Base-by-base conservation (phyloP, 2,113 vertebrate genomes). In the Sinocyclocheilus anshuiensis region DNA sequence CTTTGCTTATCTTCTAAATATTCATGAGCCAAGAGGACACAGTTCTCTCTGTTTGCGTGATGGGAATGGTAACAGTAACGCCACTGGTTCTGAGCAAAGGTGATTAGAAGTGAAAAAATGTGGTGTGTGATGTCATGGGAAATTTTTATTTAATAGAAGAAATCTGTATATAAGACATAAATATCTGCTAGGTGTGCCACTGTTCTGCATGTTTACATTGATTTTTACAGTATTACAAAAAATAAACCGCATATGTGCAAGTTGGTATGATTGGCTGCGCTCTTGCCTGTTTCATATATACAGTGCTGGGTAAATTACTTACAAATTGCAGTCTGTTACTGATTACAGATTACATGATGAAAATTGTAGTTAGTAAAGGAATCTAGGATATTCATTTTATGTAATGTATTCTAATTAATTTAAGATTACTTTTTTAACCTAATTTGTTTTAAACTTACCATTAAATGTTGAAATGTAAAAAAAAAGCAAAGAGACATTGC, bases 1-100 rank as follows among this genome's bases (percentile, higher is more conserved):
- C 95, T 97, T 97, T 96, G 96, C 96, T 96, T 95, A 93, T 92
- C 92, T 96, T 96, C 97, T 97, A 97, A 97, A 98, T 97, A 97
- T 97, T 97, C 96, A 97, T 97, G 93, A 96, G 94, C 94, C 93
- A 89, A 91, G 87, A 88, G 94, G 96, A 95, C 93, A 95, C 92
- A 94, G 95, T 94, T 96, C 94, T 94, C 93, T 96, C 94, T 92
- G 92, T 94, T 80, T 94, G 96, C 91, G 90, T 96, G 96, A 96
- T 94, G 92, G 94, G 95, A 96, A 97, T 96, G 95, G 96, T 96
- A 96, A 95, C 91, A 88, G 94, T 92, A 90, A 93, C 95, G 95
- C 95, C 92, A 97, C 95, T 95, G 94, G 94, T 93, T 96, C 91
- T 89, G 93, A 96, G 96, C 94, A 92, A 92, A 90, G 93, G 95